phyloP scores from a whole-genome alignment of 2,797 vertebrate genomes.

The Sitta carolinensis region DNA sequence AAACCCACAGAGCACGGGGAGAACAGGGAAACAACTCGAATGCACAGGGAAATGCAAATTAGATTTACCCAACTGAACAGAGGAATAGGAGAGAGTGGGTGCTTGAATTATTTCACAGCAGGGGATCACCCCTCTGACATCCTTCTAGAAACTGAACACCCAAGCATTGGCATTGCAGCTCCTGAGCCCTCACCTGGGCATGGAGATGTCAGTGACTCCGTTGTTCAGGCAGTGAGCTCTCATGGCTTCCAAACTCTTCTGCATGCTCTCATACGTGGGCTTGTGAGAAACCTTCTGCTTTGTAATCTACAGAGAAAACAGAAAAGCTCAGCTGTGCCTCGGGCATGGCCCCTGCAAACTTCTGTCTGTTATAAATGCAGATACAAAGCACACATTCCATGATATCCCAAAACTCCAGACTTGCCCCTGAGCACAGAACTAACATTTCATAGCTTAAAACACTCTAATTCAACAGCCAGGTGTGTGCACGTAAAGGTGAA shows the following conservation, averaged over 20 bases:
- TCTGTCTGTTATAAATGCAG: neutral
- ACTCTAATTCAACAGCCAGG: neutral
- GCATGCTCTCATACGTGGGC: conserved; percentile 84
- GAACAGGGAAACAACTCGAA: neutral
- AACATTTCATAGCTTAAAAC: neutral
- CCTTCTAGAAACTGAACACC: neutral
- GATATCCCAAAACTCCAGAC: neutral
- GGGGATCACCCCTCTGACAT: neutral
- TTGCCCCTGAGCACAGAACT: neutral
- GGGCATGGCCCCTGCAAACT: neutral
- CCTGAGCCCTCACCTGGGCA: conserved; percentile 84
- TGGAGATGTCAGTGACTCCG: conserved; percentile 84
- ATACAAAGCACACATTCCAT: neutral
- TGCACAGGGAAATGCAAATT: neutral
- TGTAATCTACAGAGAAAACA: conserved; percentile 80
- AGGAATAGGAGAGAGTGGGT: neutral
- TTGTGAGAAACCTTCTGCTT: conserved; percentile 87
- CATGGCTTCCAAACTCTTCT: conserved; percentile 87
- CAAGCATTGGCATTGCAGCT: neutral
- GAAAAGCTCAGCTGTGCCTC: neutral
- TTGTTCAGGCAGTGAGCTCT: conserved; percentile 84
- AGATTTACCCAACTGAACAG: neutral
- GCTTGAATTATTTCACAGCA: neutral
- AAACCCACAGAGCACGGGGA: neutral
- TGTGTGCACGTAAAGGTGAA: neutral